These are phyloP conservation scores for Eristalis tenax DNA, from an alignment of 2,888 invertebrate genomes.

Conservation along the genomic window DNA sequence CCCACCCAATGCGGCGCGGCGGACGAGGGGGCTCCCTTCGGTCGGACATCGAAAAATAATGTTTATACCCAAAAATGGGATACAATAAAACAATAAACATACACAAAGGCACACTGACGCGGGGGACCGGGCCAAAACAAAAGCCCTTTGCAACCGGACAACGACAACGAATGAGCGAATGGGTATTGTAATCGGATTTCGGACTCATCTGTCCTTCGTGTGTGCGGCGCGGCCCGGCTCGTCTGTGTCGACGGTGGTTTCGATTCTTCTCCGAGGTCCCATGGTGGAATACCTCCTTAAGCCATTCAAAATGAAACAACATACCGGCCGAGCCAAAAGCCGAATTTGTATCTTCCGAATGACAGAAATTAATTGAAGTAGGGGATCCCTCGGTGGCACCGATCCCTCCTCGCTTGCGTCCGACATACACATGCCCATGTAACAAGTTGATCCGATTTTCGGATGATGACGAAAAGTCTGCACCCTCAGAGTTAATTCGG, in stretches of 20 bases:
- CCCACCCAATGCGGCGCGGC: conserved; percentile 4
- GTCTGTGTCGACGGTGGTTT: background rate
- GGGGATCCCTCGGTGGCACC: conserved; percentile 18
- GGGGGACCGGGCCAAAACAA: conserved; percentile 1
- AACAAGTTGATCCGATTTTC: conserved; percentile 70
- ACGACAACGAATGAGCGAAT: background rate
- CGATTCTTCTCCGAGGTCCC: background rate
- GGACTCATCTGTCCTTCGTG: conserved; percentile 42
- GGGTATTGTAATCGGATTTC: conserved; percentile 67
- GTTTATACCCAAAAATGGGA: conserved; percentile 49
- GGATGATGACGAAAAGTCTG: conserved; percentile 68
- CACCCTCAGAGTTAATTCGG: conserved; percentile 68
- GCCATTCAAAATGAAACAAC: background rate
- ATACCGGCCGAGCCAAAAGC: background rate
- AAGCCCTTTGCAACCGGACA: background rate
- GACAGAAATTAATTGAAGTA: conserved; percentile 68
- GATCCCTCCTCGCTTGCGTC: no score
- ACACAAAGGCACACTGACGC: conserved; percentile 47
- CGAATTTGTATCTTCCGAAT: conserved; percentile 52
- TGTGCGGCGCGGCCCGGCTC: background rate
- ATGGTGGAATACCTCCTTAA: conserved; percentile 8
- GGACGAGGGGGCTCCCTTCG: background rate
- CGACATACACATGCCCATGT: conserved; percentile 9
- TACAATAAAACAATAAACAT: conserved; percentile 55
- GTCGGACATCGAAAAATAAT: conserved; percentile 65